phyloP scores from a whole-genome alignment of 1,140 invertebrate species.

The Megalopta genalis region DNA sequence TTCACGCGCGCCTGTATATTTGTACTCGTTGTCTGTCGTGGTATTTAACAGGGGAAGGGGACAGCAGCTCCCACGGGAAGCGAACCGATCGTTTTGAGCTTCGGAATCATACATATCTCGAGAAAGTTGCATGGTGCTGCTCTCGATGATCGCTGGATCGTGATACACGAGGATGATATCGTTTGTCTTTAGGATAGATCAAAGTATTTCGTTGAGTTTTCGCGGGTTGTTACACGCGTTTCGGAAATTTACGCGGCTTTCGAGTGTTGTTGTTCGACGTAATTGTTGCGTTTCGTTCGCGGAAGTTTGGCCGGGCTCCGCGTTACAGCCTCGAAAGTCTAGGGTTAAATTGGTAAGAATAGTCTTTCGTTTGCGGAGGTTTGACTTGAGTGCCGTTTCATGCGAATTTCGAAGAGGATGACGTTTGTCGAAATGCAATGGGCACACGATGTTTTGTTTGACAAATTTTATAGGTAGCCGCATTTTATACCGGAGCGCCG shows the following conservation, averaged over 20 bases:
- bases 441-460: too few relatives aligned
- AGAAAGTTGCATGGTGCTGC: background rate
- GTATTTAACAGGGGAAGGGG: background rate
- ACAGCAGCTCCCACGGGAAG: background rate
- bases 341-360: too few relatives aligned
- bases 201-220: background rate
- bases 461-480: too few relatives aligned
- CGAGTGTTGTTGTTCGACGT: background rate
- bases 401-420: too few relatives aligned
- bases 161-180: background rate
- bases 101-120: conserved; percentile 29
- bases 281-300: background rate
- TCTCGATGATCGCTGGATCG: background rate
- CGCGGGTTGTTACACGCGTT: background rate
- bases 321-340: too few relatives aligned
- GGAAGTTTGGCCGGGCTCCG: too few relatives aligned
- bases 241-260: background rate
- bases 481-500: too few relatives aligned
- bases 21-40: conserved; percentile 13
- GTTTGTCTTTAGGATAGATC: background rate
- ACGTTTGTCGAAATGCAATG: too few relatives aligned
- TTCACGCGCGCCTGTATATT: conserved; percentile 19
- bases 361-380: too few relatives aligned
- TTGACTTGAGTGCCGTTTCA: too few relatives aligned
- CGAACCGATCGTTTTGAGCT: conserved; percentile 38